phyloP scores from a whole-genome alignment of 35 echinoderm and acorn worm species.

The Nesometra sesokonis region DNA sequence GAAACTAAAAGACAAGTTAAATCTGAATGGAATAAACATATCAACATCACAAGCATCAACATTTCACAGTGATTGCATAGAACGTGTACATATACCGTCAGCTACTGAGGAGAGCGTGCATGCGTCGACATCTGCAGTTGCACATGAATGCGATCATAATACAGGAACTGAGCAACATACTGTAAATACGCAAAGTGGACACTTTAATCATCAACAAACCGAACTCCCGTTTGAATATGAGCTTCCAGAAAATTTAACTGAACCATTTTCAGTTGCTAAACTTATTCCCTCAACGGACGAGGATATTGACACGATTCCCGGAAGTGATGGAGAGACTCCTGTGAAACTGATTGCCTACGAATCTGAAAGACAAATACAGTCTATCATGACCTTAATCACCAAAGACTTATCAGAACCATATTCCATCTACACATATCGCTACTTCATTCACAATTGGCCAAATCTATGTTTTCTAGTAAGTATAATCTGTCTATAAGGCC shows the following conservation, averaged over 20 bases:
- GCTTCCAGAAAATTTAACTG: neutral
- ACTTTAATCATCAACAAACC: neutral
- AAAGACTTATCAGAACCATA: conserved; percentile 99
- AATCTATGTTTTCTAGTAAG: conserved; percentile 96
- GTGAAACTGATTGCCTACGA: conserved; percentile 71
- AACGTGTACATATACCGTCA: neutral
- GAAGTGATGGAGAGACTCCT: conserved; percentile 21
- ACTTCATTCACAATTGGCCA: conserved; percentile 99
- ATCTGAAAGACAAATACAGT: conserved; percentile 95
- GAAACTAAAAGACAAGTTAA: neutral
- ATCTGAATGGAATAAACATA: neutral
- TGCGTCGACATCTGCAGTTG: neutral
- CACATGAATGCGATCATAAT: neutral
- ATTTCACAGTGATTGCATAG: neutral
- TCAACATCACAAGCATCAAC: no score
- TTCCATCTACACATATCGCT: conserved; percentile 97
- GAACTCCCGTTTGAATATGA: neutral
- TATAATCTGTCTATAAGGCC: neutral
- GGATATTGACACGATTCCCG: conserved; percentile 61
- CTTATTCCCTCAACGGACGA: conserved; percentile 63
- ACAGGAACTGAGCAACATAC: neutral
- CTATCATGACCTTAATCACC: conserved; percentile 94
- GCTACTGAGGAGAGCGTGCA: neutral
- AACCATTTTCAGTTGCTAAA: neutral
- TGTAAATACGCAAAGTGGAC: neutral